Percentiles rank a stretch among this genome's conserved stretches.
These are phyloP conservation scores for Heliothis peltigera DNA, from an alignment of 2,888 invertebrate genomes.

Conservation along the genomic window DNA sequence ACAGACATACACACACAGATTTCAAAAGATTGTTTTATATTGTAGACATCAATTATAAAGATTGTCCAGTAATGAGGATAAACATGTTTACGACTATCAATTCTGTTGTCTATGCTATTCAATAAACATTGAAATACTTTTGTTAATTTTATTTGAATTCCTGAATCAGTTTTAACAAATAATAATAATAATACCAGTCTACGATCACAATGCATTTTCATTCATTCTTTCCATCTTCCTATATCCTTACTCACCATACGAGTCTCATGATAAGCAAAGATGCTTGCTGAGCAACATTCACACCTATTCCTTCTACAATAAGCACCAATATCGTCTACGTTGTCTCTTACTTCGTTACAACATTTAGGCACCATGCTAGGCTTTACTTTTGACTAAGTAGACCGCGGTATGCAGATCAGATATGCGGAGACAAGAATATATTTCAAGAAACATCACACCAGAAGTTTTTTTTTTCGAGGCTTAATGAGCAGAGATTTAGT, in stretches of 20 bases:
- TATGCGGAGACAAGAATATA: no score
- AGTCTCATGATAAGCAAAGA: background rate
- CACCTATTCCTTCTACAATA: constrained; percentile 17
- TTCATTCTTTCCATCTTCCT: constrained; percentile 2
- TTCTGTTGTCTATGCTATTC: constrained; percentile 24
- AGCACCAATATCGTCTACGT: constrained; percentile 13
- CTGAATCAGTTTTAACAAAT: background rate
- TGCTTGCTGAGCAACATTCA: background rate
- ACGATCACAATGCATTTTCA: background rate
- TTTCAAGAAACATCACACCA: no score
- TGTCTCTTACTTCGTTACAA: background rate
- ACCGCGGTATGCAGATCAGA: background rate
- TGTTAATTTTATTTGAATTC: constrained; percentile 6
- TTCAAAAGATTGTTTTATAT: constrained; percentile 19
- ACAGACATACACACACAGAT: constrained; percentile 17
- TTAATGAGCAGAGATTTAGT: no score
- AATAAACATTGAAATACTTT: constrained; percentile 9
- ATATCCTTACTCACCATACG: background rate
- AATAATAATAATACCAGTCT: background rate
- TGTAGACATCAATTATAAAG: constrained; percentile 12
- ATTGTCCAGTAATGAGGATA: background rate
- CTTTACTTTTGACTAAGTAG: constrained; percentile 3
- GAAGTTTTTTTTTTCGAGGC: no score
- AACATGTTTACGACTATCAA: constrained; percentile 5
- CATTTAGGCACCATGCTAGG: constrained; percentile 12